phyloP scores from a whole-genome alignment of 2,113 vertebrate species.

The Dromiciops gliroides region DNA sequence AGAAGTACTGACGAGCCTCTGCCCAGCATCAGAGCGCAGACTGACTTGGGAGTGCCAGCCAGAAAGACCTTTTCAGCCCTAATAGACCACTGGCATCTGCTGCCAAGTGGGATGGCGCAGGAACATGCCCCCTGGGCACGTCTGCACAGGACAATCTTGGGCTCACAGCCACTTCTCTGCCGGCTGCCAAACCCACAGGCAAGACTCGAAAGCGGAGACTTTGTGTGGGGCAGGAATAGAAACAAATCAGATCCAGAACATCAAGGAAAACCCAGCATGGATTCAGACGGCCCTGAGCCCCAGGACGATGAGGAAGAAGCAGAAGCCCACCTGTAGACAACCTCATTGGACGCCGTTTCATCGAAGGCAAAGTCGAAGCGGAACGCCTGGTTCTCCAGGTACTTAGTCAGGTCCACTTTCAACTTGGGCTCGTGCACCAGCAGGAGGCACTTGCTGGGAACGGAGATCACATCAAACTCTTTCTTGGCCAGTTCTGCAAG shows the following conservation, averaged over 20 bases:
- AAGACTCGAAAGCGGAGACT: background rate
- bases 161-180: background rate
- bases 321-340: slow-evolving; percentile 92
- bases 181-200: background rate
- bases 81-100: background rate
- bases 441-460: slow-evolving; percentile 90
- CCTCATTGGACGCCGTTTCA: slow-evolving; percentile 91
- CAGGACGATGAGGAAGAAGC: background rate
- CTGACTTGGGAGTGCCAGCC: background rate
- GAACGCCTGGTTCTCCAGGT: slow-evolving; percentile 95
- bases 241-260: background rate
- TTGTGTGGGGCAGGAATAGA: background rate
- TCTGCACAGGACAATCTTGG: background rate
- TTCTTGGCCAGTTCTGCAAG: slow-evolving; percentile 90
- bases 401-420: slow-evolving; percentile 98
- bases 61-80: background rate
- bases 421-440: slow-evolving; percentile 96
- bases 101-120: background rate
- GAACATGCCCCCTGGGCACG: background rate
- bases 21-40: background rate
- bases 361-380: slow-evolving; percentile 96
- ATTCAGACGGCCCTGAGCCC: background rate
- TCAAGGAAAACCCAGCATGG: background rate
- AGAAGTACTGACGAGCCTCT: background rate
- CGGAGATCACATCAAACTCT: slow-evolving; percentile 96